Conservation (phyloP, 2,888 invertebrate genomes). For the Cephus sareptanus region DNA sequence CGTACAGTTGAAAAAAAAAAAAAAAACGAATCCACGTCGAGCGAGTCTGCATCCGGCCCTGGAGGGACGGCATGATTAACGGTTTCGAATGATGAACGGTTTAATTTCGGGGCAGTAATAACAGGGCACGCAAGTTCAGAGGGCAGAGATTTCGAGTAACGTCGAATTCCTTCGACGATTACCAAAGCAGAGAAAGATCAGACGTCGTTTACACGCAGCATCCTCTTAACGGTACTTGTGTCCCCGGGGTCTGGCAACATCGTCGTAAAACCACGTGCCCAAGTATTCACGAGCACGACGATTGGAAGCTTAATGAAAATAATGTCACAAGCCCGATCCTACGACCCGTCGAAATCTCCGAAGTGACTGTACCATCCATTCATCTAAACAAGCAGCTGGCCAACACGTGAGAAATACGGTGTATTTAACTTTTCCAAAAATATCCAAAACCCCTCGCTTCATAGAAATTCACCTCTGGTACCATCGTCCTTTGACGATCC, state of each 20-base stretch:
- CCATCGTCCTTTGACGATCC: background rate
- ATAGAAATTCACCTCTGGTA: background rate
- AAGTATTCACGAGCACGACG: background rate
- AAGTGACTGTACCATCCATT: background rate
- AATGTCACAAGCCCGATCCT: background rate
- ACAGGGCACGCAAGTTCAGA: slow-evolving; percentile 1
- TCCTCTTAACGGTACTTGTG: background rate
- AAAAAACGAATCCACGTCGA: background rate
- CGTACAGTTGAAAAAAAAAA: background rate
- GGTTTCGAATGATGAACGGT: slow-evolving; percentile 54
- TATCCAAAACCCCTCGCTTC: background rate
- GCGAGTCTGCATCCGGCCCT: background rate
- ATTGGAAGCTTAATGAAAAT: background rate
- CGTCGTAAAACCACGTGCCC: background rate
- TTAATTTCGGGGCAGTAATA: slow-evolving; percentile 39
- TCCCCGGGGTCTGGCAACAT: background rate
- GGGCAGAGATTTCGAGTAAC: slow-evolving; percentile 8
- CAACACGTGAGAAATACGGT: background rate
- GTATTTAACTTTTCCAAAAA: background rate
- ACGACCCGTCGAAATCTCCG: background rate
- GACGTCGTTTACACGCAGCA: background rate
- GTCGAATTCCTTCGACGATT: background rate
- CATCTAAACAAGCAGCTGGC: background rate
- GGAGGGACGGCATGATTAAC: slow-evolving; percentile 50
- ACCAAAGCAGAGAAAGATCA: background rate